Conservation (phyloP, 1,140 invertebrate species). For the Drosophila kanapiae region DNA sequence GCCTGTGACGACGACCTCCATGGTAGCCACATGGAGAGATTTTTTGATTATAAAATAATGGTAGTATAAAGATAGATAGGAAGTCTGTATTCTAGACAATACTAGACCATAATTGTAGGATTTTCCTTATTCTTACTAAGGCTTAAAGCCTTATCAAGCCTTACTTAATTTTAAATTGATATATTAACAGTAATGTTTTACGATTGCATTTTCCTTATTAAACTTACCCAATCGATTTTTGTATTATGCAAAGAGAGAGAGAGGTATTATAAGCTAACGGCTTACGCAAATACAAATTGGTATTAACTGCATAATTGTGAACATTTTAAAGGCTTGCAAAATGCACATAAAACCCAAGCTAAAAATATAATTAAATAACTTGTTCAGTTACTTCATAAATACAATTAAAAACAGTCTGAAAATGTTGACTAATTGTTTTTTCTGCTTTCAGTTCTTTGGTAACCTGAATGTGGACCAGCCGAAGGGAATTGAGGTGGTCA, state of each 20-base stretch:
- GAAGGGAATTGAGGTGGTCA: conserved; percentile 98
- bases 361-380: background rate
- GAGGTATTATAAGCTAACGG: background rate
- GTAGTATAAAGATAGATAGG: background rate
- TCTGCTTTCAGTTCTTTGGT: conserved; percentile 93
- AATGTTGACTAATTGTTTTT: conserved; percentile 3
- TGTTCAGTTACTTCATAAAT: background rate
- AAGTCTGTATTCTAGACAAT: background rate
- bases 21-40: conserved; percentile 3
- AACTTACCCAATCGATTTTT: conserved; percentile 6
- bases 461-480: conserved; percentile 97
- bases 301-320: conserved; percentile 5
- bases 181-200: background rate
- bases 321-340: background rate
- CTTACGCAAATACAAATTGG: conserved; percentile 1
- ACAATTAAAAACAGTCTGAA: background rate
- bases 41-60: background rate
- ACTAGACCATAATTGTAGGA: background rate
- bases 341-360: background rate
- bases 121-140: background rate
- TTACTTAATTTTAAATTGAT: background rate
- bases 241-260: conserved; percentile 4
- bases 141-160: background rate
- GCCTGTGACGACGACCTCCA: conserved; percentile 45
- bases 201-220: background rate